Base-by-base conservation (phyloP, 1,140 invertebrate species). In the Drosophila persimilis region DNA sequence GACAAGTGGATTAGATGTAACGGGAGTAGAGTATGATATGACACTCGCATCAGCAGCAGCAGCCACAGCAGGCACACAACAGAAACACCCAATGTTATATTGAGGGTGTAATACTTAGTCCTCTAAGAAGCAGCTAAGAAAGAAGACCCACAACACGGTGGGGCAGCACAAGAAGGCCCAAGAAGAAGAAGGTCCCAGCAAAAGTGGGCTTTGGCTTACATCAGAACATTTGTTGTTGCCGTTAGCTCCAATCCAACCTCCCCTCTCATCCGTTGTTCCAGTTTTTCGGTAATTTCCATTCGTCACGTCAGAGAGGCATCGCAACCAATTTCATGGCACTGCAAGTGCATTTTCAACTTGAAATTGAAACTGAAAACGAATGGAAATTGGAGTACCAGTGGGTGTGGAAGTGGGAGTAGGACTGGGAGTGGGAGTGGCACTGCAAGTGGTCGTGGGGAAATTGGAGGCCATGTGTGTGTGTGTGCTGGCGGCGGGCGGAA, bases 301-400 rank as follows among this genome's bases (percentile, higher is more conserved):
- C 26, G 67, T 1, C 31, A 35, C 31, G 3, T 26, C 3, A 26
- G 3, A 26, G 24, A 26, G 24, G 24, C 24, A 15, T 29, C 39
- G 15, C 35, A 52, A 66, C 46, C 53, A 60, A 73, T 84, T 83
- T 70, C 43, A 46, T 51, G 51, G 55, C 70, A 39, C 44, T 31
- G 66, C 73, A 80, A 80, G 77, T 80, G 78, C 79, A 80, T 64
- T 70, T 31, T 61, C 41, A 15, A 80, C 58, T 55, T 50, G 72
- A 79, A 73, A 71, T 55, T 50, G 72, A 79, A 73, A 71, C 62
- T 47, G 22, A 74, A 71, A 64, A 31, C 53, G 59, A 73, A 57
- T 48, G 52, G 45, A 64, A 65, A 59, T 57, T 45, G 26, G 41
- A 73, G 29, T 53, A 52, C 17, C 15, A 46, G 24, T 26, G 4